A percentile compares a stretch with the other conserved stretches of the same genome.
These are phyloP conservation scores for Leptoclinus maculatus DNA, from an alignment of 2,797 vertebrate species.

Conservation along the genomic window DNA sequence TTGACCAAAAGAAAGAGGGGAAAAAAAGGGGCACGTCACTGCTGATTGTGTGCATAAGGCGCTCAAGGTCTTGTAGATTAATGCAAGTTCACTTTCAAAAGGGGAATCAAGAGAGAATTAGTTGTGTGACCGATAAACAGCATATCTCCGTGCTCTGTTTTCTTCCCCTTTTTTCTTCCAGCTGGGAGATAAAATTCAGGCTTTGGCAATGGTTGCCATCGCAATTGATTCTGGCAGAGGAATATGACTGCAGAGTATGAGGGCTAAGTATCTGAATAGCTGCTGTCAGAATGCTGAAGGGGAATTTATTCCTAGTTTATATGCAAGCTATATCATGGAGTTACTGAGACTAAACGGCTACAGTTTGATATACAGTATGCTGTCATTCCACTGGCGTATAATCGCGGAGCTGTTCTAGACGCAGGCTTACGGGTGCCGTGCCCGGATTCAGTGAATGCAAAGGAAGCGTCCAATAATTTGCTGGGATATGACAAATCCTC, in stretches of 20 bases:
- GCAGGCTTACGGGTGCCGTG: conserved; percentile 41
- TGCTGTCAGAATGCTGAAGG: conserved; percentile 74
- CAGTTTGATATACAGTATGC: conserved; percentile 69
- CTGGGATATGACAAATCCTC: conserved; percentile 54
- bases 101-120: conserved; percentile 57
- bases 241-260: conserved; percentile 62
- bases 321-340: conserved; percentile 66
- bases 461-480: conserved; percentile 27
- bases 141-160: conserved; percentile 52
- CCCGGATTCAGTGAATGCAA: conserved; percentile 26
- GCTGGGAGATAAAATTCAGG: conserved; percentile 70
- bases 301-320: conserved; percentile 73
- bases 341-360: conserved; percentile 66
- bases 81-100: conserved; percentile 68
- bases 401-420: conserved; percentile 44
- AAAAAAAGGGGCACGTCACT: conserved; percentile 10
- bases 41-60: conserved; percentile 56
- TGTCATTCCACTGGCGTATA: conserved; percentile 55
- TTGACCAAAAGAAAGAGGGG: conserved; percentile 32
- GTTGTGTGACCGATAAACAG: conserved; percentile 71
- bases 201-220: conserved; percentile 63
- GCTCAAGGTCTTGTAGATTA: conserved; percentile 69
- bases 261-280: conserved; percentile 74
- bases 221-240: conserved; percentile 76
- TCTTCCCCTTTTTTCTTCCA: conserved; percentile 29